Conservation (phyloP, 1,140 invertebrate genomes). For the Sycophaga agraensis region DNA sequence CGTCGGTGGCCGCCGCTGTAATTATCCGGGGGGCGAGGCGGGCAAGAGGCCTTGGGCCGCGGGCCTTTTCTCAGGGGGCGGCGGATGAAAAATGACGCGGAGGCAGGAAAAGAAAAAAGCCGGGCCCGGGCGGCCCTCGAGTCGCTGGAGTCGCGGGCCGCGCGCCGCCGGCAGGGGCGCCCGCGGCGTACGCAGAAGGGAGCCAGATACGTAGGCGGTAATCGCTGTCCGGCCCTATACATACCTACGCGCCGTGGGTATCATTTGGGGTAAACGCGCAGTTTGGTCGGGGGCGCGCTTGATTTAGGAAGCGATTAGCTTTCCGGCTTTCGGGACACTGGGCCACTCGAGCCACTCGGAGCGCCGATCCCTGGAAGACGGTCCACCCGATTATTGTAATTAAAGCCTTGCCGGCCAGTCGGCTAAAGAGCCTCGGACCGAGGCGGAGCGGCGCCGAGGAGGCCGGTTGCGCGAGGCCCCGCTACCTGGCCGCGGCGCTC, state of each 20-base stretch:
- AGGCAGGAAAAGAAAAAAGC: background rate
- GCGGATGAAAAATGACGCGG: conserved; percentile 23
- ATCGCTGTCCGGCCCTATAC: conserved; percentile 13
- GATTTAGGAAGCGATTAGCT: conserved; percentile 30
- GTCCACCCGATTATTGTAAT: conserved; percentile 24
- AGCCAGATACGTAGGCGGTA: conserved; percentile 20
- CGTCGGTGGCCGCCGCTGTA: background rate
- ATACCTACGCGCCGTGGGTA: too few species aligned
- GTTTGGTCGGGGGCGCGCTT: conserved; percentile 2
- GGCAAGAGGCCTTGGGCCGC: conserved; percentile 20
- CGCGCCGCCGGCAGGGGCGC: too few species aligned
- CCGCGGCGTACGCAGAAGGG: too few species aligned
- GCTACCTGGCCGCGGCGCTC: background rate
- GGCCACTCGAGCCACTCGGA: background rate
- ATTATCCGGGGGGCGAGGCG: conserved; percentile 11
- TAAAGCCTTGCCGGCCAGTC: conserved; percentile 22
- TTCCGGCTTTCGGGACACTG: conserved; percentile 7
- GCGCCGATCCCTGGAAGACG: conserved; percentile 8
- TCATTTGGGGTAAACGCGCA: conserved; percentile 16
- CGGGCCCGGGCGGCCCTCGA: too few species aligned
- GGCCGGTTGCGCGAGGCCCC: too few species aligned
- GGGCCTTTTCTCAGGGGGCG: background rate
- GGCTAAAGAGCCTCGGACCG: conserved; percentile 17
- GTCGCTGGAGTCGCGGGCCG: too few species aligned
- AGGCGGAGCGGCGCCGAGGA: background rate